phyloP scores from a whole-genome alignment of 2,797 vertebrate species.

The Clangula hyemalis region DNA sequence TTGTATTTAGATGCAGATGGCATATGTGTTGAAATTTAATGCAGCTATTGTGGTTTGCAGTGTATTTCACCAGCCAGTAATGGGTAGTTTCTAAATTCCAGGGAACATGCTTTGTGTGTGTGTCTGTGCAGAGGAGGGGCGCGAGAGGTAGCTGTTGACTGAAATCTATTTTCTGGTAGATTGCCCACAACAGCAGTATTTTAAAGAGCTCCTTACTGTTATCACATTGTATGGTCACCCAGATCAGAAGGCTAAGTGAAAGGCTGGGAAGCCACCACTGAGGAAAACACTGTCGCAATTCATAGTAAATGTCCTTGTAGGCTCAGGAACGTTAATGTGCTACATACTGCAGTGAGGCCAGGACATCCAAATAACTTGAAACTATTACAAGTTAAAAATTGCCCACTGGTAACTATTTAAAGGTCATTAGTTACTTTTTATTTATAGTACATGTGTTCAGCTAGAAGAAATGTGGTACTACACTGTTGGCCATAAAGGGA shows the following conservation, averaged over 20 bases:
- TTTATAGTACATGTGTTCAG: constrained; percentile 64
- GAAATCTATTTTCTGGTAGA: not conserved
- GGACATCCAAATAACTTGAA: constrained; percentile 49
- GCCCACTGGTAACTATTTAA: constrained; percentile 56
- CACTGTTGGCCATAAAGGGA: constrained; percentile 62
- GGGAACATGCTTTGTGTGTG: no score
- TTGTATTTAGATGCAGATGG: not conserved
- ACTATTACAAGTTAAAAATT: constrained; percentile 62
- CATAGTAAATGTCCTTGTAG: constrained; percentile 63
- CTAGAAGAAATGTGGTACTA: constrained; percentile 50
- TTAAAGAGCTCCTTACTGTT: not conserved
- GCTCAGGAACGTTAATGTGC: constrained; percentile 55
- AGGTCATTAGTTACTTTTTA: constrained; percentile 55
- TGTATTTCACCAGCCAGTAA: not conserved
- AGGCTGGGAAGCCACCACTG: not conserved
- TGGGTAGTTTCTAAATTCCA: not conserved
- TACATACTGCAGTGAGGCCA: not conserved
- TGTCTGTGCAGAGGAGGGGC: no score
- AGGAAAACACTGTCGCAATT: constrained; percentile 59
- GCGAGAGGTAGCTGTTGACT: not conserved
- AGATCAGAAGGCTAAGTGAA: not conserved
- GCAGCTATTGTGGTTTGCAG: not conserved
- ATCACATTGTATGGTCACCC: not conserved
- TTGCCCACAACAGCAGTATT: not conserved
- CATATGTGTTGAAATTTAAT: not conserved